Conservation (phyloP, 2,888 invertebrate species). For the Ophion ellenae region DNA sequence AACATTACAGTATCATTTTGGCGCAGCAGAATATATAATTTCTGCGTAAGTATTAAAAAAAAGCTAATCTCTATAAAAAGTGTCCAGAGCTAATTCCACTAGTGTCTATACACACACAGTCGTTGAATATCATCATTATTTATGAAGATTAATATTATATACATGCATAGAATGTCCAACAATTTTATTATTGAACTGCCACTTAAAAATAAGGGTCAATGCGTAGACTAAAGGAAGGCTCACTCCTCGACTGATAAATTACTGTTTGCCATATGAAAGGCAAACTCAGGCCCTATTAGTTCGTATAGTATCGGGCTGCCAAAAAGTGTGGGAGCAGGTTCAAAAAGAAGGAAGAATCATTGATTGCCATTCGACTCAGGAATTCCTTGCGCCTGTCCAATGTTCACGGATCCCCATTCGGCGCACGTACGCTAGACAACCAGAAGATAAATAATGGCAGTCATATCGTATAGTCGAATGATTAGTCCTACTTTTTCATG, state of each 20-base stretch:
- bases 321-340: not conserved
- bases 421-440: no score
- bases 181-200: not conserved
- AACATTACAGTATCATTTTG: no score
- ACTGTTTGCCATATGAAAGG: not conserved
- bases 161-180: not conserved
- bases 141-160: not conserved
- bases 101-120: no score
- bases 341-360: not conserved
- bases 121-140: not conserved
- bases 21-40: no score
- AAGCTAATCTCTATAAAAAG: no score
- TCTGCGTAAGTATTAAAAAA: no score
- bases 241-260: not conserved
- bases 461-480: not conserved
- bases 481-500: not conserved
- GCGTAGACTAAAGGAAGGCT: not conserved
- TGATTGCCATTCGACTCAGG: not conserved
- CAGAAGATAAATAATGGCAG: not conserved
- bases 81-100: no score
- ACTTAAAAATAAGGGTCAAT: not conserved
- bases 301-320: not conserved
- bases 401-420: no score
- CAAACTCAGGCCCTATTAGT: not conserved
- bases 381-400: no score